Evolutionary conservation across 2,113 vertebrate genomes (phyloP).

Genomic region (Petroica traversi): DNA sequence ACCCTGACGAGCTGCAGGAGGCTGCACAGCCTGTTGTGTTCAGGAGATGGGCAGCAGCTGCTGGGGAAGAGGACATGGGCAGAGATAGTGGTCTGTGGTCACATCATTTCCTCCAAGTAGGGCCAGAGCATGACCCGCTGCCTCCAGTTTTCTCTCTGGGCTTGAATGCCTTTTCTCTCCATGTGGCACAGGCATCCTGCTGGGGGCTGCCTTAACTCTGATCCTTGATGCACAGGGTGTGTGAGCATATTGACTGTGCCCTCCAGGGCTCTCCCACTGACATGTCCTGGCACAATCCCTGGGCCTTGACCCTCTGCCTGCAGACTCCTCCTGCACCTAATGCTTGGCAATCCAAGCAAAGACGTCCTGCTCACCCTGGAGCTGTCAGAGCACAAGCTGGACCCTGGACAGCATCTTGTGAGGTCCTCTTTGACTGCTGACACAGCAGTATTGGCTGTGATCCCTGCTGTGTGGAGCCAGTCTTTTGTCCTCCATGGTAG

Average conservation of each 20-base stretch:
- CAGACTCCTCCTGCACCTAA: neutral
- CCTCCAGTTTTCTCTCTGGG: neutral
- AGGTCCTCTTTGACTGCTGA: neutral
- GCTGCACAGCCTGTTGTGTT: fast-evolving
- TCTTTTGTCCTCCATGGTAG: neutral
- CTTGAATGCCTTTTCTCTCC: neutral
- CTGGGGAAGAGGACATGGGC: neutral
- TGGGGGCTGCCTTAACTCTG: neutral
- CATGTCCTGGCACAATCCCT: fast-evolving
- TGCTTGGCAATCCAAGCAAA: neutral
- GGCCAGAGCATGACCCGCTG: neutral
- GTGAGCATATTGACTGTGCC: neutral
- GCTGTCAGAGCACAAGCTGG: neutral
- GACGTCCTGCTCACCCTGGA: neutral
- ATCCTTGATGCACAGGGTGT: fast-evolving
- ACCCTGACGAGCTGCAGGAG: fast-evolving
- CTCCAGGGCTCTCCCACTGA: neutral
- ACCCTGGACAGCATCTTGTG: neutral
- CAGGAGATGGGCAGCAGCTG: neutral
- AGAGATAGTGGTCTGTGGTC: neutral
- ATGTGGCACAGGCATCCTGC: neutral
- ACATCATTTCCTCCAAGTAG: fast-evolving
- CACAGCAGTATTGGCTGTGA: neutral
- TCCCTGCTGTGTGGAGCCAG: fast-evolving
- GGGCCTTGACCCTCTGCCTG: fast-evolving